phyloP scores from a whole-genome alignment of 2,888 invertebrate species.

The Drosophila nr. fundita region DNA sequence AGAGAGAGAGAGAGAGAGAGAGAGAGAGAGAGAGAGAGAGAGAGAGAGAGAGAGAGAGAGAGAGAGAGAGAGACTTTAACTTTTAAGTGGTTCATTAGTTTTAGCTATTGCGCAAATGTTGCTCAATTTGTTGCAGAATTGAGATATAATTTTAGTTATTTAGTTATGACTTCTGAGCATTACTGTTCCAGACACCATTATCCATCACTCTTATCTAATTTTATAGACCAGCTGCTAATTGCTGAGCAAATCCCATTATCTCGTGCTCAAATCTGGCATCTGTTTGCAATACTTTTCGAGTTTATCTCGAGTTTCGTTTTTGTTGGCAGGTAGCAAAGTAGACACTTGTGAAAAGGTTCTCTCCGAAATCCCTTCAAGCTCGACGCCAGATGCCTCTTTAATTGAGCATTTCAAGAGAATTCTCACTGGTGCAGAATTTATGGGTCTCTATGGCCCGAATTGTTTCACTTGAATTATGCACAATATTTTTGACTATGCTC shows the following conservation, averaged over 20 bases:
- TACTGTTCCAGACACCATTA: not conserved
- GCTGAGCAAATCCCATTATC: conserved; percentile 10
- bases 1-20: not conserved
- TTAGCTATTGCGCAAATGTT: conserved; percentile 18
- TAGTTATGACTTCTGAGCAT: not conserved
- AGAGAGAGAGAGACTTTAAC: not conserved
- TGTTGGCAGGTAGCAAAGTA: conserved; percentile 53
- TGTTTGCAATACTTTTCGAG: conserved; percentile 12
- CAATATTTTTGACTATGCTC: conserved; percentile 4
- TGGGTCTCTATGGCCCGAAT: conserved; percentile 10
- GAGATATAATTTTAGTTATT: not conserved
- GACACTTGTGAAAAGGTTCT: conserved; percentile 57
- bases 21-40: not conserved
- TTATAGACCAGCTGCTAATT: conserved; percentile 7
- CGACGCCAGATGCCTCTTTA: conserved; percentile 26
- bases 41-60: too few species aligned
- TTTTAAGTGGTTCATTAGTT: conserved; percentile 14
- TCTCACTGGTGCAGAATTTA: conserved; percentile 25
- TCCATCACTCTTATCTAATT: conserved; percentile 12
- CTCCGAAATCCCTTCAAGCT: conserved; percentile 12
- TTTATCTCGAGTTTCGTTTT: conserved; percentile 12
- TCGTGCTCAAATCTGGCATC: conserved; percentile 26
- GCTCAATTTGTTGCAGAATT: conserved; percentile 2
- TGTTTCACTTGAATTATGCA: conserved; percentile 37
- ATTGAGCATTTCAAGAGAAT: conserved; percentile 50